These are phyloP conservation scores for Escarpia spicata DNA, from an alignment of 2,888 invertebrate genomes.

Conservation along the genomic window DNA sequence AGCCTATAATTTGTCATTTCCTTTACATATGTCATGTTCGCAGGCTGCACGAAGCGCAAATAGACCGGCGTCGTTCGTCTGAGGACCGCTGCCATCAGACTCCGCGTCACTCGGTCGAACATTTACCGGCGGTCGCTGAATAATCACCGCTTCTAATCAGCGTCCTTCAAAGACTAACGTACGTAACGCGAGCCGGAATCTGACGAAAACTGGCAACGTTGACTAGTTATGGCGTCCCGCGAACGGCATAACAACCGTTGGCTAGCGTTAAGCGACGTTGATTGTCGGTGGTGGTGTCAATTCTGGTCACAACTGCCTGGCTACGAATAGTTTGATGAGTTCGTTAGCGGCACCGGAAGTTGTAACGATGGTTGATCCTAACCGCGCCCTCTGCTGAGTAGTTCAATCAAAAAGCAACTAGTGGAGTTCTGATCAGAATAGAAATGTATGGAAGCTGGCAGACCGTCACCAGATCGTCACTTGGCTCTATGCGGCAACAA, in stretches of 20 bases:
- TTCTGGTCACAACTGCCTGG: not conserved
- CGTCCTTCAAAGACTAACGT: not conserved
- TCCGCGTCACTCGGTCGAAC: not conserved
- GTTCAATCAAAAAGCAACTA: not conserved
- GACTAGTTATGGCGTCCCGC: not conserved
- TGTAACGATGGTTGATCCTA: not conserved
- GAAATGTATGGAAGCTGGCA: too few species aligned
- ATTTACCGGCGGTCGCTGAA: not conserved
- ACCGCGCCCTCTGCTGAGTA: not conserved
- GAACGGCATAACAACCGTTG: not conserved
- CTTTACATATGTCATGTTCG: not conserved
- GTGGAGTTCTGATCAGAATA: too few species aligned
- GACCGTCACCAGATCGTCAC: too few species aligned
- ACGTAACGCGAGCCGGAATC: conserved; percentile 9
- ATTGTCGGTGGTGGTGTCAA: not conserved
- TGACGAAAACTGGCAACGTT: not conserved
- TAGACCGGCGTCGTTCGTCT: not conserved
- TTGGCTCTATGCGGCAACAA: too few species aligned
- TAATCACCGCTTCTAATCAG: not conserved
- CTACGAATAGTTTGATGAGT: not conserved
- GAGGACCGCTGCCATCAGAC: not conserved
- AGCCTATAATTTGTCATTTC: too few species aligned
- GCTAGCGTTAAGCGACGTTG: not conserved
- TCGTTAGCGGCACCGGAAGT: conserved; percentile 9
- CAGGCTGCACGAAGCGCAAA: not conserved